A percentile compares a stretch with the other conserved stretches of the same genome.
Evolutionary conservation across 2,888 invertebrate genomes (phyloP).

Genomic region (Leptothorax acervorum): DNA sequence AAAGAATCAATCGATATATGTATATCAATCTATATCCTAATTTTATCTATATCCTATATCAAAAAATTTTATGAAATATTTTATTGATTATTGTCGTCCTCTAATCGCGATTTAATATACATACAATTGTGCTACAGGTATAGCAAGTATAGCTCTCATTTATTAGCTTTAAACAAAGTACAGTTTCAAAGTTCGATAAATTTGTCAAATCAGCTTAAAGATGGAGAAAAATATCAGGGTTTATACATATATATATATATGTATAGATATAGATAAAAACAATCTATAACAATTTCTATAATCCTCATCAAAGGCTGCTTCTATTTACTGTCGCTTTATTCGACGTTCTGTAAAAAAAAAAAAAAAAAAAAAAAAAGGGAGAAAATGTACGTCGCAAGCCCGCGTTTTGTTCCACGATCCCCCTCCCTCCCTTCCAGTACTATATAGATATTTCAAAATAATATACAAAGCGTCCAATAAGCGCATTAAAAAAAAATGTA

Average conservation of each 20-base stretch:
- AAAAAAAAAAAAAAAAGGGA: neutral
- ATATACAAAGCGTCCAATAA: neutral
- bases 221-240: neutral
- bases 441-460: neutral
- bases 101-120: neutral
- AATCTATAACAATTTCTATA: constrained; percentile 8
- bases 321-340: neutral
- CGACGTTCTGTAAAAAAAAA: neutral
- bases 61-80: too few relatives aligned
- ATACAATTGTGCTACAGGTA: neutral
- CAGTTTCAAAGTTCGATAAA: neutral
- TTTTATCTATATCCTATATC: too few relatives aligned
- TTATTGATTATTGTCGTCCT: neutral
- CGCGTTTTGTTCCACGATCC: neutral
- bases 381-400: neutral
- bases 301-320: neutral
- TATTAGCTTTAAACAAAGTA: neutral
- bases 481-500: neutral
- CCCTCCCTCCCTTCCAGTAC: neutral
- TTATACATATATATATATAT: too few relatives aligned
- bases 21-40: neutral
- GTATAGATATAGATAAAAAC: neutral
- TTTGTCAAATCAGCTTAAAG: neutral
- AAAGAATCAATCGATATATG: neutral
- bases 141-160: neutral